Conservation (phyloP, 2,797 vertebrate species). For the Sebastiscus albofasciatus region DNA sequence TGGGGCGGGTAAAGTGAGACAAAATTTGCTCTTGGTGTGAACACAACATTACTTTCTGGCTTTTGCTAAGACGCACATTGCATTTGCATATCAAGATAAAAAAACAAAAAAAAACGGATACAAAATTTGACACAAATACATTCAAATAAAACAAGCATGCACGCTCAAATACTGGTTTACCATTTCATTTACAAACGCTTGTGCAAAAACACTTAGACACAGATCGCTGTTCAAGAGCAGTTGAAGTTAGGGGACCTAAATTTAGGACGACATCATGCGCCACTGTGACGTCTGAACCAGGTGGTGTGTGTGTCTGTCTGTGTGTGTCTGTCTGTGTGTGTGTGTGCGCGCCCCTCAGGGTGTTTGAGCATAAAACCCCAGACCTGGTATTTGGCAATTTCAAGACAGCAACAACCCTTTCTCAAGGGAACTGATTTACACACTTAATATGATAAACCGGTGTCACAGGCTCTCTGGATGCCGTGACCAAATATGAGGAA, state of each 20-base stretch:
- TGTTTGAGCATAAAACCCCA: constrained; percentile 47
- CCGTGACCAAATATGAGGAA: not conserved
- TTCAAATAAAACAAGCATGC: not conserved
- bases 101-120: not conserved
- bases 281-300: constrained; percentile 63
- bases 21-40: too few relatives aligned
- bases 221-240: constrained; percentile 38
- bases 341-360: constrained; percentile 15
- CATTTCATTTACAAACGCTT: not conserved
- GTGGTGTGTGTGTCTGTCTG: constrained; percentile 38
- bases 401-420: constrained; percentile 29
- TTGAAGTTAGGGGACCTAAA: constrained; percentile 75
- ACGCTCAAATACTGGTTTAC: not conserved
- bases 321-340: constrained; percentile 6
- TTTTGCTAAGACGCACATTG: not conserved
- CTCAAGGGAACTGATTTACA: constrained; percentile 46
- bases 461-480: constrained; percentile 14
- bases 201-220: constrained; percentile 30
- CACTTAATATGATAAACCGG: constrained; percentile 28
- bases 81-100: not conserved
- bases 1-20: too few relatives aligned
- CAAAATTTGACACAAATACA: not conserved
- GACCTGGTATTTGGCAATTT: constrained; percentile 56
- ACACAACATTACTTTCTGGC: not conserved
- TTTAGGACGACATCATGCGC: constrained; percentile 80